Evolutionary conservation across 1,140 invertebrate genomes (phyloP), one percentile per base, ranked within the genome.

Genomic region (Thereuonema tuberculata): DNA sequence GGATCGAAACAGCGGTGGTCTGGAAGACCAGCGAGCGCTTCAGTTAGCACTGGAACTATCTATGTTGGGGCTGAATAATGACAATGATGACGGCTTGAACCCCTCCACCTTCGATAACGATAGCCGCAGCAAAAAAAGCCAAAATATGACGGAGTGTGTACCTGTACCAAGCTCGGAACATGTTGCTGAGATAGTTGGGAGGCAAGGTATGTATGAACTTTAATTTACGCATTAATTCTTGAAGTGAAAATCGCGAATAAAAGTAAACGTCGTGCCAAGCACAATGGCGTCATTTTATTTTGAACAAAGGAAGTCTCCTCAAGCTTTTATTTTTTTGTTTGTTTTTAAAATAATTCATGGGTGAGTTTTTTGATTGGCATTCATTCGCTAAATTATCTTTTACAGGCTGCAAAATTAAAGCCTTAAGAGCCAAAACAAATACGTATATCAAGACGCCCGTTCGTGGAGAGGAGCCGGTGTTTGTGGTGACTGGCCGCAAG

Each of bases 401-500:
- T 59, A 58, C 82, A 99, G 96, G 97, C 65, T 99, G 97, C 80
- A 99, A 99, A 78, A 99, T 99, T 70, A 99, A 99, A 76, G 95
- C 94, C 2, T 80, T 99, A 0, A 83, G 97, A 61, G 93, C 95
- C 1, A 98, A 99, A 77, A 99, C 96, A 46, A 99, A 99, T 80
- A 99, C 97, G 0, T 99, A 99, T 81, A 99, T 99, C 71, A 99
- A 98, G 77, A 99, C 95, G 0, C 96, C 96, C 61, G 93, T 98
- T 15, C 84, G 96, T 29, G 94, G 94, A 12, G 96, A 99, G 74
- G 94, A 98, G 72, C 96, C 97, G 1, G 93, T 99, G 43, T 99
- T 99, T 75, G 94, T 99, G 24, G 95, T 99, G 3, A 99, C 97
- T 12, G 96, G 97, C n/a, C 85, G 95, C 59, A 93, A 94, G 71